These are phyloP conservation scores for Clusia tigrina DNA, from an alignment of 2,888 invertebrate genomes.

Conservation along the genomic window DNA sequence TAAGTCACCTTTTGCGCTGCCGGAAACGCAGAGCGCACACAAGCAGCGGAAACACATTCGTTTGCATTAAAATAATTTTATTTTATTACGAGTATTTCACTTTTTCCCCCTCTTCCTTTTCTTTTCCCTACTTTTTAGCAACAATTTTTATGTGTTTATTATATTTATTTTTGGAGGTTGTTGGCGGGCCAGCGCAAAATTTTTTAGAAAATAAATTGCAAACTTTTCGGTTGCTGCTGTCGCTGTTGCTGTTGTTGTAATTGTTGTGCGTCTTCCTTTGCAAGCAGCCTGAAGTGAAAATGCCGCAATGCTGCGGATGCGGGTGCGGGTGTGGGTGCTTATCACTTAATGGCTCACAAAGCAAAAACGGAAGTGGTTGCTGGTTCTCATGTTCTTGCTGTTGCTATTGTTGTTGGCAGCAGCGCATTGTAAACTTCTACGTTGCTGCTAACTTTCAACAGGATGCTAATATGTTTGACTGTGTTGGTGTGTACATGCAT, in stretches of 20 bases:
- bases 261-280: background rate
- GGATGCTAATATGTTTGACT: no score
- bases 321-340: conserved; percentile 7
- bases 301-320: conserved; percentile 2
- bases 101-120: background rate
- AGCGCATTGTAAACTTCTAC: no score
- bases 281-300: background rate
- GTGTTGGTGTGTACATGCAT: no score
- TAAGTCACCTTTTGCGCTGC: background rate
- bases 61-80: conserved; percentile 7
- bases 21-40: conserved; percentile 8
- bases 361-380: conserved; percentile 2
- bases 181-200: conserved; percentile 2
- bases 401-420: no score
- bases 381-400: no score
- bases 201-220: conserved; percentile 1
- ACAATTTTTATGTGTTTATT: no score
- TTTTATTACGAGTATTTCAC: background rate
- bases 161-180: background rate
- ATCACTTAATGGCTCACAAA: conserved; percentile 2
- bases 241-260: background rate
- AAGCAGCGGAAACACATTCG: conserved; percentile 5
- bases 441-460: no score
- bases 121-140: background rate
- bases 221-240: background rate